Percentiles rank a stretch among this genome's conserved stretches.
Evolutionary conservation across 2,888 invertebrate species (phyloP).

Genomic region (Papilio protenor): DNA sequence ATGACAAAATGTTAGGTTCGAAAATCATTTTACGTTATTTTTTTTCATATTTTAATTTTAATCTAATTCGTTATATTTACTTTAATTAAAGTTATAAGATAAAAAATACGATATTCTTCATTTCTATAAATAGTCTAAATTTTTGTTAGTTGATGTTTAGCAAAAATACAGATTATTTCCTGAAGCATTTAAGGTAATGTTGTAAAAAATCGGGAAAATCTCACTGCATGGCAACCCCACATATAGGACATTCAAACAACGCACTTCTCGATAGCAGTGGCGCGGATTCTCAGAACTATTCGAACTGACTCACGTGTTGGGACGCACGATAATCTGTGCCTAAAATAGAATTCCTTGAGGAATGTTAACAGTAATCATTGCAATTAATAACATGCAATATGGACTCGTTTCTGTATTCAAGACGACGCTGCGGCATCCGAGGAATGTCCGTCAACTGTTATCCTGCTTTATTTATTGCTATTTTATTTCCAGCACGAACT

Average conservation of each 20-base stretch:
- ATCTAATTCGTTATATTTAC: too few relatives aligned
- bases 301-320: constrained; percentile 66
- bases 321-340: constrained; percentile 65
- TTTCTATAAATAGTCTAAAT: too few relatives aligned
- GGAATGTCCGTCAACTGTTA: constrained; percentile 14
- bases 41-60: too few relatives aligned
- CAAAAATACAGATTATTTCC: too few relatives aligned
- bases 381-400: constrained; percentile 46
- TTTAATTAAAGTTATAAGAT: too few relatives aligned
- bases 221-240: constrained; percentile 24
- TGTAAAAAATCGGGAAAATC: neutral
- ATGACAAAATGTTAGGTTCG: neutral
- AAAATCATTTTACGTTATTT: too few relatives aligned
- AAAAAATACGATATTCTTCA: too few relatives aligned
- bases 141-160: too few relatives aligned
- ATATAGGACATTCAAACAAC: constrained; percentile 37
- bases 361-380: constrained; percentile 57
- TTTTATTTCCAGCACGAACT: constrained; percentile 14
- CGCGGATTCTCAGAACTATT: constrained; percentile 66
- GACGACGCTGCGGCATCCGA: neutral
- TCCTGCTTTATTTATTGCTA: constrained; percentile 11
- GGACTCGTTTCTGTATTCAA: constrained; percentile 26
- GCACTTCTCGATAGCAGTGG: constrained; percentile 49
- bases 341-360: constrained; percentile 66
- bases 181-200: too few relatives aligned